Evolutionary conservation across 2,113 vertebrate genomes (phyloP).

Genomic region (Poicephalus meyeri): DNA sequence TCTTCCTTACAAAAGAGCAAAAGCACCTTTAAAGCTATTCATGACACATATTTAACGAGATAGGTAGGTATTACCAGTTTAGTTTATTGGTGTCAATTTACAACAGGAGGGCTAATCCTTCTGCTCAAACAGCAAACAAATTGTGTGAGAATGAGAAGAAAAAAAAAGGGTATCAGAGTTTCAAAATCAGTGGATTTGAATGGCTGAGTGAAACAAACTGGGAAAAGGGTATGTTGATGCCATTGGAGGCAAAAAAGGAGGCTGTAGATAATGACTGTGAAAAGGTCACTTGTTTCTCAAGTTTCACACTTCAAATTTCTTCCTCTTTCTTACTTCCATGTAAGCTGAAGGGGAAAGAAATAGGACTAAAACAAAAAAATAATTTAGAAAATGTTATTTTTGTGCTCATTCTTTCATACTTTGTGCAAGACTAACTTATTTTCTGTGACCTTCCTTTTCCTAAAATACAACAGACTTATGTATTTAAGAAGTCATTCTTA

Average conservation of each 20-base stretch:
- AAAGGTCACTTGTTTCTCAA: neutral
- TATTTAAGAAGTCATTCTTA: neutral
- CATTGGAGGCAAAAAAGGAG: neutral
- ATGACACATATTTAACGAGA: neutral
- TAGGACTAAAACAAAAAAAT: neutral
- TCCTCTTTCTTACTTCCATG: neutral
- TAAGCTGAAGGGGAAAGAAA: neutral
- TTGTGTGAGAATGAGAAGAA: neutral
- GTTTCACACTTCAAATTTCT: neutral
- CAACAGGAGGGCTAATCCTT: neutral
- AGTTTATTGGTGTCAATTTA: neutral
- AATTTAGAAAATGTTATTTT: neutral
- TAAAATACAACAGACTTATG: neutral
- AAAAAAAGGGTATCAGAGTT: neutral
- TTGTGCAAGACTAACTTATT: neutral
- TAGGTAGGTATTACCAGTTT: neutral
- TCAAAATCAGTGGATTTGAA: neutral
- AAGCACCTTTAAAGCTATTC: neutral
- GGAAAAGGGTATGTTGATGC: neutral
- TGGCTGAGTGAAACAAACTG: neutral
- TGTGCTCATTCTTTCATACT: neutral
- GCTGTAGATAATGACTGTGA: neutral
- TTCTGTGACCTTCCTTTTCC: neutral
- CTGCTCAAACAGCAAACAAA: neutral
- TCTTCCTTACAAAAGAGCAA: neutral